These are phyloP conservation scores for Danionella dracula DNA, from an alignment of 2,797 vertebrate species.

Conservation along the genomic window DNA sequence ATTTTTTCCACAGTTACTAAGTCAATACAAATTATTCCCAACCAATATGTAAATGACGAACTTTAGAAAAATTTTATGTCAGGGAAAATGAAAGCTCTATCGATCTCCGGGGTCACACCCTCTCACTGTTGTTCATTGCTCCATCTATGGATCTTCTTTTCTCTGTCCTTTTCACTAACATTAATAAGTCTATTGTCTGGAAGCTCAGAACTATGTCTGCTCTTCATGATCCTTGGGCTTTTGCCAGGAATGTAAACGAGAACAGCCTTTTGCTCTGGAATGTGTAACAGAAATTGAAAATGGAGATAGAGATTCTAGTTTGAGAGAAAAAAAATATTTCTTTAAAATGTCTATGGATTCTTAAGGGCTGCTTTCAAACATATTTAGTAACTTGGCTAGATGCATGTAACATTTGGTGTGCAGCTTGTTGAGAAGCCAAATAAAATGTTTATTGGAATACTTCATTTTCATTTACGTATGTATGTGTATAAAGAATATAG, in stretches of 20 bases:
- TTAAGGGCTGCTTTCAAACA: neutral
- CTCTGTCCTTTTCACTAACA: constrained; percentile 25
- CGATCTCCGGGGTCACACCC: neutral
- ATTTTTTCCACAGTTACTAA: too few species aligned
- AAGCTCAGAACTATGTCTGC: constrained; percentile 31
- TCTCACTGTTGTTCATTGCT: constrained; percentile 29
- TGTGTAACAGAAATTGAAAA: constrained; percentile 63
- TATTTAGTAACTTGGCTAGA: constrained; percentile 58
- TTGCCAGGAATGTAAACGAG: constrained; percentile 34
- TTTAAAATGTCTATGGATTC: constrained; percentile 52
- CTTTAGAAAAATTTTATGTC: neutral
- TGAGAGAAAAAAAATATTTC: constrained; percentile 56
- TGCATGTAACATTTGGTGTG: constrained; percentile 55
- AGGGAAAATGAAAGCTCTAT: constrained; percentile 23
- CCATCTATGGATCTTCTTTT: constrained; percentile 13
- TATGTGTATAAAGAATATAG: too few species aligned
- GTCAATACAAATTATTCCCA: too few species aligned
- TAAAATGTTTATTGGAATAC: constrained; percentile 4
- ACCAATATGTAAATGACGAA: neutral
- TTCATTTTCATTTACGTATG: too few species aligned
- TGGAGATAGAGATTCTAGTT: constrained; percentile 47
- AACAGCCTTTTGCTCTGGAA: constrained; percentile 44
- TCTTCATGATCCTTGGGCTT: constrained; percentile 21
- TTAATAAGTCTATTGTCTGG: constrained; percentile 36
- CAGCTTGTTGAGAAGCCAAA: constrained; percentile 1